These are phyloP conservation scores for Apodemia zela DNA, from an alignment of 2,888 invertebrate species.

Conservation along the genomic window DNA sequence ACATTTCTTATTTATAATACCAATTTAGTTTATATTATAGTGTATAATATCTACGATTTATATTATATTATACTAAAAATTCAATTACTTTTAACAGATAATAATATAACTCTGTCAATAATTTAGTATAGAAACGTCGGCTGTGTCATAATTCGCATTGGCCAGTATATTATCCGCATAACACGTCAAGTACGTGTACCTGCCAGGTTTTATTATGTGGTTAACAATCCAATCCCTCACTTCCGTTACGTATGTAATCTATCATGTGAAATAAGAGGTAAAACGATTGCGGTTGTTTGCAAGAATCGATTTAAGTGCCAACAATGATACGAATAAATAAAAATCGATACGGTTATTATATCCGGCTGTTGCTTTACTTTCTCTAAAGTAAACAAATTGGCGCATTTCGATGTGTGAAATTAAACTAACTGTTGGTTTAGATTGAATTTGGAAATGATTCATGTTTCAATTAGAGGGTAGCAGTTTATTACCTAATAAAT, in stretches of 20 bases:
- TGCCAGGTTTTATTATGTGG: slow-evolving; percentile 40
- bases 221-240: slow-evolving; percentile 38
- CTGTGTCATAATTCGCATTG: slow-evolving; percentile 24
- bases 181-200: slow-evolving; percentile 11
- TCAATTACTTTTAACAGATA: too few species aligned
- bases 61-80: too few species aligned
- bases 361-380: slow-evolving; percentile 33
- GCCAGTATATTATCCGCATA: slow-evolving; percentile 19
- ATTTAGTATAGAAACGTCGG: not conserved
- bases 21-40: too few species aligned
- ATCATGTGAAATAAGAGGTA: slow-evolving; percentile 53
- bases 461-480: not conserved
- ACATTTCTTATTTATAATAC: too few species aligned
- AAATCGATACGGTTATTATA: slow-evolving; percentile 51
- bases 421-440: slow-evolving; percentile 33
- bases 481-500: not conserved
- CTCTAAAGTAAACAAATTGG: slow-evolving; percentile 36
- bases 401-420: slow-evolving; percentile 38
- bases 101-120: too few species aligned
- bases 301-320: slow-evolving; percentile 53
- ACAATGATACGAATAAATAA: slow-evolving; percentile 53
- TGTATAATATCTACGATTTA: too few species aligned
- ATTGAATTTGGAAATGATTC: slow-evolving; percentile 11
- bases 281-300: slow-evolving; percentile 58
- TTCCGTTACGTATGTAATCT: slow-evolving; percentile 64